These are phyloP conservation scores for Heliconius erato DNA, from an alignment of 2,888 invertebrate species.

Conservation along the genomic window DNA sequence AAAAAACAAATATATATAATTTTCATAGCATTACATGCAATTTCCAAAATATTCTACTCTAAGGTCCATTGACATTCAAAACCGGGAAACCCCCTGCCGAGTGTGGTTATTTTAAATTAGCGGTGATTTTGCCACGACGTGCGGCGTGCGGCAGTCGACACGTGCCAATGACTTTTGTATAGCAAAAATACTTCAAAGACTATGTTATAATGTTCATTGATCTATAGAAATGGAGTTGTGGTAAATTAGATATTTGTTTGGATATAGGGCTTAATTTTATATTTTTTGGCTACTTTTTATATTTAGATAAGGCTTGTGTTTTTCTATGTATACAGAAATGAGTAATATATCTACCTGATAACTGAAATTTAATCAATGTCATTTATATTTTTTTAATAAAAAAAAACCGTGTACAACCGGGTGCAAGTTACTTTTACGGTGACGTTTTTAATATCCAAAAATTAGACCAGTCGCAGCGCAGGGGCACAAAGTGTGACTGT, in stretches of 20 bases:
- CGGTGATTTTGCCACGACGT: conserved; percentile 53
- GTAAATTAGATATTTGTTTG: conserved; percentile 26
- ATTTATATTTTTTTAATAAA: too few relatives aligned
- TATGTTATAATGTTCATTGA: conserved; percentile 47
- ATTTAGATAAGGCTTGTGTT: neutral
- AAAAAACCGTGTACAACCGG: too few relatives aligned
- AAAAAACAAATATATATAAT: neutral
- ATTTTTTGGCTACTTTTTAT: neutral
- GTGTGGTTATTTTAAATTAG: conserved; percentile 60
- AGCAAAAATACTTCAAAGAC: conserved; percentile 47
- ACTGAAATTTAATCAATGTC: neutral
- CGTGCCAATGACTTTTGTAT: conserved; percentile 56
- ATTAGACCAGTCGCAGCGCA: too few relatives aligned
- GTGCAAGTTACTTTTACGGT: too few relatives aligned
- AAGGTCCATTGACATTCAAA: conserved; percentile 40
- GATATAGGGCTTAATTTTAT: neutral
- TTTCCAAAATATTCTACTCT: conserved; percentile 11
- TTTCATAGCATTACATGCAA: neutral
- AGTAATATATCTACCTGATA: neutral
- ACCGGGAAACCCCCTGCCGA: conserved; percentile 48
- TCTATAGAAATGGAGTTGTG: conserved; percentile 34
- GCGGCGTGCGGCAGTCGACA: conserved; percentile 53
- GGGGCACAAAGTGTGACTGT: too few relatives aligned
- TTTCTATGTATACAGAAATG: neutral
- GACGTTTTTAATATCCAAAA: too few relatives aligned